phyloP scores from a whole-genome alignment of 2,888 invertebrate species.

The Teleiodes luculella region DNA sequence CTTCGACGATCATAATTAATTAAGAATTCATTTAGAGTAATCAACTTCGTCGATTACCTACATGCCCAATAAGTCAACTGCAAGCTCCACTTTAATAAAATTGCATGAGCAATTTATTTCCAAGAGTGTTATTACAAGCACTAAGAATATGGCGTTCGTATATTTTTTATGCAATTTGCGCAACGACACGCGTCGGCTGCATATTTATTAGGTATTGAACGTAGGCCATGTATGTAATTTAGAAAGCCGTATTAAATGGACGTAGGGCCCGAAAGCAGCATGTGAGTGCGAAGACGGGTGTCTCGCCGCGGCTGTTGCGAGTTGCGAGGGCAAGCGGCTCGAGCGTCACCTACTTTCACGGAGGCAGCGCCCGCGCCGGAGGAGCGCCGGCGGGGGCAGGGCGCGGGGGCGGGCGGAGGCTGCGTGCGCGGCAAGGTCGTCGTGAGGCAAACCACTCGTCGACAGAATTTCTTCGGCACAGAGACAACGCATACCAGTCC shows the following conservation, averaged over 20 bases:
- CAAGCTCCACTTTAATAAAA: slow-evolving; percentile 9
- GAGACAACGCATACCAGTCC: slow-evolving; percentile 65
- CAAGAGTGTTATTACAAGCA: slow-evolving; percentile 4
- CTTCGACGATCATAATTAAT: slow-evolving; percentile 34
- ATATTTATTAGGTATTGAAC: slow-evolving; percentile 7
- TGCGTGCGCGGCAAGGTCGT: slow-evolving; percentile 67
- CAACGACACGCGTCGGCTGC: not conserved
- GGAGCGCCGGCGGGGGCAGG: slow-evolving; percentile 42
- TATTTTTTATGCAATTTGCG: slow-evolving; percentile 7
- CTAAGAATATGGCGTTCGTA: not conserved
- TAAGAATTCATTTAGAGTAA: slow-evolving; percentile 34
- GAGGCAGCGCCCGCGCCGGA: slow-evolving; percentile 27
- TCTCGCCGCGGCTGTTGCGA: too few species aligned
- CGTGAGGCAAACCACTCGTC: slow-evolving; percentile 76
- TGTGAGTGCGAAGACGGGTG: slow-evolving; percentile 46
- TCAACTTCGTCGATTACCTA: slow-evolving; percentile 30
- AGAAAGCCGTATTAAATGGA: slow-evolving; percentile 60
- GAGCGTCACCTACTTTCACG: slow-evolving; percentile 16
- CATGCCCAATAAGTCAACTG: slow-evolving; percentile 20
- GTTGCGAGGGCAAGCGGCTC: not conserved
- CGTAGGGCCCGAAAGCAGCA: slow-evolving; percentile 50
- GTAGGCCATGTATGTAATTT: slow-evolving; percentile 36
- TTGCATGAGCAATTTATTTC: slow-evolving; percentile 6
- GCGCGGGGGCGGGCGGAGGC: slow-evolving; percentile 32
- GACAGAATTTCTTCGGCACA: slow-evolving; percentile 70